Conservation (phyloP, 2,113 vertebrate genomes). For the Peromyscus maniculatus region DNA sequence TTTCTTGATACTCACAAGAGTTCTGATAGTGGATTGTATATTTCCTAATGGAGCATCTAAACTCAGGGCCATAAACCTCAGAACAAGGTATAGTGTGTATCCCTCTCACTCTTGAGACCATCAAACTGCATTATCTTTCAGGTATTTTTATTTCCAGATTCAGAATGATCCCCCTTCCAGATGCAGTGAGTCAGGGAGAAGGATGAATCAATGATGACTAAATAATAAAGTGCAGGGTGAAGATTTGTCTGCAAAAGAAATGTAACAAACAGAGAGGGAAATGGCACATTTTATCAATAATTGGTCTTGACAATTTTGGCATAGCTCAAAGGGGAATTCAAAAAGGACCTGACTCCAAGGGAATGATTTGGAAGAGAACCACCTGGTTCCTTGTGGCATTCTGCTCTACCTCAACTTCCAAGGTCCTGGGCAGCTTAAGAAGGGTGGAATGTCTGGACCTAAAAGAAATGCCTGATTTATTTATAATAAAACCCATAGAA, state of each 20-base stretch:
- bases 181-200: constrained; percentile 41
- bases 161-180: background rate
- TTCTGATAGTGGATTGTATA: background rate
- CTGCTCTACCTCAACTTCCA: background rate
- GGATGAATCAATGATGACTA: constrained; percentile 50
- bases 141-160: background rate
- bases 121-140: background rate
- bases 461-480: background rate
- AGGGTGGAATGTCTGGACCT: background rate
- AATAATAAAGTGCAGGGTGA: background rate
- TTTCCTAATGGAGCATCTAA: constrained; percentile 4
- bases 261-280: background rate
- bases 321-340: background rate
- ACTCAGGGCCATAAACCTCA: background rate
- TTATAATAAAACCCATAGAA: background rate
- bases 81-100: background rate
- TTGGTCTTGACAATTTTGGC: background rate
- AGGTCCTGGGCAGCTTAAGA: background rate
- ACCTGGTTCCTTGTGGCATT: background rate
- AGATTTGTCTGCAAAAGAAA: background rate
- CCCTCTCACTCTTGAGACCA: background rate
- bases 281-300: background rate
- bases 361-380: background rate
- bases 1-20: background rate
- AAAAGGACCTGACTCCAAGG: background rate